A percentile compares a stretch with the other conserved stretches of the same genome.
Evolutionary conservation across 2,888 invertebrate genomes (phyloP).

Genomic region (Dryococelus australis): DNA sequence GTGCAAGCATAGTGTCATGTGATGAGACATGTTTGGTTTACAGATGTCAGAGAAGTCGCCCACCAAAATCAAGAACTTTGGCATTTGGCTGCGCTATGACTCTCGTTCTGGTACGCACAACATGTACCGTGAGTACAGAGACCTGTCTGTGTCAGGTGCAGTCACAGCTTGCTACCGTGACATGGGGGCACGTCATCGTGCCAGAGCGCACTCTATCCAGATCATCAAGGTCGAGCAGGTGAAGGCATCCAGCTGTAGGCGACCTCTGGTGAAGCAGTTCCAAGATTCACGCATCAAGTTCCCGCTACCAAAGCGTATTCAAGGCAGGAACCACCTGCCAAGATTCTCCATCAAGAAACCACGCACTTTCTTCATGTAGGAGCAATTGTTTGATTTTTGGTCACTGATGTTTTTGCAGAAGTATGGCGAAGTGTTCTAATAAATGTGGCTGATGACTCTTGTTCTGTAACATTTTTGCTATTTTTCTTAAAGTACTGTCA

Average conservation of each 20-base stretch:
- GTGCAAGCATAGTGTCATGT: no score
- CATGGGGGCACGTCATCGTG: constrained; percentile 98
- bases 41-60: constrained; percentile 92
- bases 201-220: constrained; percentile 95
- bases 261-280: constrained; percentile 97
- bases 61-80: constrained; percentile 97
- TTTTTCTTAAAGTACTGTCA: no score
- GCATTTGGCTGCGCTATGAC: constrained; percentile 99
- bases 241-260: constrained; percentile 85
- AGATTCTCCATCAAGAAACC: constrained; percentile 84
- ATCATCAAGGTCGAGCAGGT: constrained; percentile 97
- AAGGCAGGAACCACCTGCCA: constrained; percentile 83
- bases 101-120: constrained; percentile 99
- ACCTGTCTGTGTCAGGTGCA: constrained; percentile 93
- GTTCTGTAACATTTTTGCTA: no score
- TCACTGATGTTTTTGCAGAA: not conserved
- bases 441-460: no score
- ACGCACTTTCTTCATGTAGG: constrained; percentile 76
- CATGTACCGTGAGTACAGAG: constrained; percentile 99
- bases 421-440: not conserved
- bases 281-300: constrained; percentile 96
- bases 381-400: not conserved
- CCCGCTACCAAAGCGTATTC: constrained; percentile 93
- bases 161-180: constrained; percentile 99
- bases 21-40: constrained; percentile 45